Base-by-base conservation (phyloP, 2,113 vertebrate genomes). In the Platichthys stellatus region DNA sequence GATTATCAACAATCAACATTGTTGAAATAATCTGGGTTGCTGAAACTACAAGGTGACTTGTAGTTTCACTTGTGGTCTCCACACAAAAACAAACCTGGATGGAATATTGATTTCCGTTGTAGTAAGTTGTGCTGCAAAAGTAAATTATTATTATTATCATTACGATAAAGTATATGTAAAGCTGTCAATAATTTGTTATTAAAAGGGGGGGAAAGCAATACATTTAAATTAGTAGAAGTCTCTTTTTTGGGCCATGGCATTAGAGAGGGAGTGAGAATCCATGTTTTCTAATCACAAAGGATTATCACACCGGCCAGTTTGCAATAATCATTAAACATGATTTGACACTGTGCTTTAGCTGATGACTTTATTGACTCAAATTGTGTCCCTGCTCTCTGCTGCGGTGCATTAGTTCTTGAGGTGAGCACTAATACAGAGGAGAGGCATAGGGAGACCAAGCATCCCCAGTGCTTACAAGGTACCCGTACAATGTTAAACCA, bases 351-450 rank as follows among this genome's bases (percentile, higher is more conserved):
- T 74, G 49, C 68, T 63, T 71, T 20, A 54, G 69, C 67, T 85
- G 87, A 85, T 82, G 85, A 83, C 76, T 78, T 70, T 78, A 85
- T 80, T 64, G 80, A 81, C 80, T 76, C 60, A n/a, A 51, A 4
- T 70, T 21, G 4, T 38, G 56, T 43, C 28, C 10, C 66, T 40
- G 64, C 64, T 72, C n/a, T 58, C 70, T 75, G 70, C 56, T 68
- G 23, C 2, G 35, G 56, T 73, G 49, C 28, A 31, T 69, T 62
- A 58, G 28, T 13, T 68, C 40, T 43, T 58, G 35, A 68, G 49
- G 35, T 45, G 51, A 69, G 28, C 45, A 56, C 26, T 18, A n/a
- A 40, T 26, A 31, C 17, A 66, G 45, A 17, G 13, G 45, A 2
- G n/a, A 49, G 21, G n/a, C 17, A 66, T 15, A 17, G 4, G 45